Percentiles rank a stretch among this genome's conserved stretches.
These are phyloP conservation scores for Aphidoletes aphidimyza DNA, from an alignment of 2,888 invertebrate species.

Conservation along the genomic window DNA sequence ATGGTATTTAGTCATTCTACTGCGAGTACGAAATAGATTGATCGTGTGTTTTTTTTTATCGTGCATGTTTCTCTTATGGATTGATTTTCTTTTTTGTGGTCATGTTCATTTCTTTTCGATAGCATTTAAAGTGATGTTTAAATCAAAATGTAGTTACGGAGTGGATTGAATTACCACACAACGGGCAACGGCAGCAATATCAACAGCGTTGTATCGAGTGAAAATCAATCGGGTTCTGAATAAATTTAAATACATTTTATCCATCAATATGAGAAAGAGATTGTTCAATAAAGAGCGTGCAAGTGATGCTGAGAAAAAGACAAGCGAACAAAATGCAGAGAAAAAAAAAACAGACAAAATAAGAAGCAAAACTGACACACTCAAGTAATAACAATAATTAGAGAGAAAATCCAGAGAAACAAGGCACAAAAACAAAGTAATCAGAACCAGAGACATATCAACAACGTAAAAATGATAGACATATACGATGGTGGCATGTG, in stretches of 20 bases:
- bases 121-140: conserved; percentile 32
- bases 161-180: conserved; percentile 35
- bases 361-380: not conserved
- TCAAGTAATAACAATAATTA: conserved; percentile 25
- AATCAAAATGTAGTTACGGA: not conserved
- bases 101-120: not conserved
- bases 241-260: conserved; percentile 46
- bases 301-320: no score
- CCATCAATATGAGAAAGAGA: no score
- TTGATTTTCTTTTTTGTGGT: not conserved
- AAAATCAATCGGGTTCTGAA: conserved; percentile 21
- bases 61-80: not conserved
- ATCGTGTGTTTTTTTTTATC: conserved; percentile 8
- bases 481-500: conserved; percentile 40
- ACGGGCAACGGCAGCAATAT: conserved; percentile 10
- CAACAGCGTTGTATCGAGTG: not conserved
- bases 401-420: conserved; percentile 12
- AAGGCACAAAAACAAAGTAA: not conserved
- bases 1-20: conserved; percentile 38
- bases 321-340: no score
- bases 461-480: conserved; percentile 26
- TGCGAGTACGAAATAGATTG: conserved; percentile 45
- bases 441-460: conserved; percentile 39
- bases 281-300: no score
- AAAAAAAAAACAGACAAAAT: not conserved